phyloP scores from a whole-genome alignment of 1,140 invertebrate species.

The Drosophila pachea region DNA sequence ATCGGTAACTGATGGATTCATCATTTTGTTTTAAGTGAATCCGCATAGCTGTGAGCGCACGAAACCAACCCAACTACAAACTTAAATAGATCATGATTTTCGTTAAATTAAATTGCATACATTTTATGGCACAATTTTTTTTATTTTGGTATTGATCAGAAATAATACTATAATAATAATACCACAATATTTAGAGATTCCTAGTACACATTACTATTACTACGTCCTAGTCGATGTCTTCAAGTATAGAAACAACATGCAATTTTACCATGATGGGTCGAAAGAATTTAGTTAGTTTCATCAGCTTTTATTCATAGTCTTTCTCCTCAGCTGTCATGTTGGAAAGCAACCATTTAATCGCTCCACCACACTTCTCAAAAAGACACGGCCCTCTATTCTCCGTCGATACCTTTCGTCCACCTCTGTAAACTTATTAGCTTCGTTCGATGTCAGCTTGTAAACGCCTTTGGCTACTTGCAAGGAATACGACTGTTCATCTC shows the following conservation, averaged over 20 bases:
- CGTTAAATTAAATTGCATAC: no score
- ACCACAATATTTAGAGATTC: no score
- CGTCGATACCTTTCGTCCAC: constrained; percentile 85
- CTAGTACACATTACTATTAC: background rate
- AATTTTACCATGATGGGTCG: constrained; percentile 82
- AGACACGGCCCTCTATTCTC: constrained; percentile 80
- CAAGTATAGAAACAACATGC: background rate
- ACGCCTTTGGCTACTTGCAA: constrained; percentile 83
- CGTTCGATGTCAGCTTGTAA: constrained; percentile 89
- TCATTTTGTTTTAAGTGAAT: background rate
- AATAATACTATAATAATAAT: no score
- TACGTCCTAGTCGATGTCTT: no score
- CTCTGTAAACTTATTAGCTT: constrained; percentile 83
- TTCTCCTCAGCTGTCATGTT: constrained; percentile 84
- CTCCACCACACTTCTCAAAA: constrained; percentile 81
- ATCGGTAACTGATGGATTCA: background rate
- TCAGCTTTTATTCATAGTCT: constrained; percentile 83
- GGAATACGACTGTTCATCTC: constrained; percentile 85
- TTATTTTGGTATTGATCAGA: no score
- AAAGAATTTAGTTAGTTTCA: constrained; percentile 81
- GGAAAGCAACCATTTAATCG: constrained; percentile 82
- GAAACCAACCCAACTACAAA: no score
- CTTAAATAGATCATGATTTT: no score
- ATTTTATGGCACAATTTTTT: no score
- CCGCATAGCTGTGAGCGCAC: background rate